Evolutionary conservation across 2,797 vertebrate species (phyloP), one percentile per base, ranked within the genome.

Genomic region (Danio tinwini): DNA sequence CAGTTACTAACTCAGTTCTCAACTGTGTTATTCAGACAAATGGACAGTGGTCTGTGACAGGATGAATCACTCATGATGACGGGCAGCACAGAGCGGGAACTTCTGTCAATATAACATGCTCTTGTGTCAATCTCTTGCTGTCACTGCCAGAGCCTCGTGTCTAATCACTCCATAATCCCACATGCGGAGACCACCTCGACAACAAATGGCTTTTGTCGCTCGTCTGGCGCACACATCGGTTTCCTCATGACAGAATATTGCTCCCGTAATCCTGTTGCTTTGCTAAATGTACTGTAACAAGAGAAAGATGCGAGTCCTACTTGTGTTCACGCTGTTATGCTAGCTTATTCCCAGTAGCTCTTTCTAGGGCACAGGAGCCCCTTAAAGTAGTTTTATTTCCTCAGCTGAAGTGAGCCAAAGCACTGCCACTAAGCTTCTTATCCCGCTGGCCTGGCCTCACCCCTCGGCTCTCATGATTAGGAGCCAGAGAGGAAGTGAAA

Each of bases 371-470:
- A 83, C 58, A 59, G 68, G 49, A 83, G 71, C 61, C 76, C 73
- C 76, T 84, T 78, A 77, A 76, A 80, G 80, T 64, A 78, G 49
- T 82, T 80, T 71, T 76, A 82, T 82, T 81, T 69, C 55, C 50
- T 76, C 53, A 52, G 42, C 78, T 81, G 78, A 83, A 83, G 58
- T 62, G 70, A 74, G 78, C 74, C 81, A 81, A 83, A 82, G 65
- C 74, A 29, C 59, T 81, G 73, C 59, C 45, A 52, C 76, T 86
- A 86, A 86, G 82, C 82, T 77, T 78, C 83, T 86, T 86, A 85
- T 76, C 82, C 74, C 40, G 53, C 37, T 45, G 52, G 37, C 77
- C 73, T 72, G 17, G 40, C 58, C 61, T 44, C 53, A 67, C 74
- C 77, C 42, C 17, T 55, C 58, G 16, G 37, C 76, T 81, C 59